These are phyloP conservation scores for Actinostola sp. DNA, from an alignment of 92 coral and sea anemone genomes.

Conservation along the genomic window DNA sequence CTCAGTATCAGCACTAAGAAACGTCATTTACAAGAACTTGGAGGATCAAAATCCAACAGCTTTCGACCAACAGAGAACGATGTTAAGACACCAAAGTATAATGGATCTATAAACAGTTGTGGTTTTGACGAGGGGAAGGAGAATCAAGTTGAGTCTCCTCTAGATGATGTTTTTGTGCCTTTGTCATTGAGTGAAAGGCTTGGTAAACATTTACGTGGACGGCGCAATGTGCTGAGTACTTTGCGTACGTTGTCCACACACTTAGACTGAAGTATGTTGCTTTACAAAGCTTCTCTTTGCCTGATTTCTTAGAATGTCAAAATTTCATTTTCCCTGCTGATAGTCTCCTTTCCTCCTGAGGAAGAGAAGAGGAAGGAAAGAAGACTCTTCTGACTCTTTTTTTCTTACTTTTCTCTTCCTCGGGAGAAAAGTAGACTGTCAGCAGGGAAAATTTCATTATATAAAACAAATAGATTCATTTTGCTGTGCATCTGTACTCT, in stretches of 20 bases:
- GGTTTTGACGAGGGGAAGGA: conserved; percentile 2
- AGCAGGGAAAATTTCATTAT: no score
- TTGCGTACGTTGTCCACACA: conserved; percentile 24
- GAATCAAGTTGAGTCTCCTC: conserved; percentile 33
- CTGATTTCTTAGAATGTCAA: background rate
- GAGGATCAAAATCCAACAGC: background rate
- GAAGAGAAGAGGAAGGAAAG: no score
- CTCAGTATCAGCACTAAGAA: no score
- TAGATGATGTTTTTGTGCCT: conserved; percentile 44
- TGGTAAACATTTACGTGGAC: conserved; percentile 38
- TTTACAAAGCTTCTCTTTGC: background rate
- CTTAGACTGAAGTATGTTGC: background rate
- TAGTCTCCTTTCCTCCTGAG: background rate
- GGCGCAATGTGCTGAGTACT: conserved; percentile 21
- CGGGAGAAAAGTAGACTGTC: no score
- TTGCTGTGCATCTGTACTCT: no score
- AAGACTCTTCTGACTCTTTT: no score
- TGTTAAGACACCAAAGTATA: background rate
- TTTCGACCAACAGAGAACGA: background rate
- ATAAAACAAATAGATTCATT: no score
- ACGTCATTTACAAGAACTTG: no score
- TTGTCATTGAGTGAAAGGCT: conserved; percentile 59
- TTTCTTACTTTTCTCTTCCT: no score
- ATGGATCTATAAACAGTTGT: background rate
- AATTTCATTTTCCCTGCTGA: background rate